These are phyloP conservation scores for Macroglossus sobrinus DNA, from an alignment of 2,113 vertebrate species.

Conservation along the genomic window DNA sequence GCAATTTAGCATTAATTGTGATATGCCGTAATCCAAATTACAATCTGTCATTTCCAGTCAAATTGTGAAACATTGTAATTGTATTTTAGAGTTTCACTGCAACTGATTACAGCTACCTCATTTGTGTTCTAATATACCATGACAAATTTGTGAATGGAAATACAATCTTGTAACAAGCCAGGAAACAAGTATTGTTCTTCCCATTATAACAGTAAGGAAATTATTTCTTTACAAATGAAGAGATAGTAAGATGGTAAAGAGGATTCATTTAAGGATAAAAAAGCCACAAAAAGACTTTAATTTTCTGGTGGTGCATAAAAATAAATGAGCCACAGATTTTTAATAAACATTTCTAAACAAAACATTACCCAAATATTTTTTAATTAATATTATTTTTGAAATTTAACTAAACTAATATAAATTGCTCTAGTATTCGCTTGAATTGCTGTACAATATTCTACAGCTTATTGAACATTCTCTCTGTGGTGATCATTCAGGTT, in stretches of 20 bases:
- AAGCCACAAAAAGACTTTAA: not conserved
- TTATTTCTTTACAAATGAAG: conserved; percentile 58
- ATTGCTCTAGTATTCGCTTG: not conserved
- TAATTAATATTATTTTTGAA: conserved; percentile 17
- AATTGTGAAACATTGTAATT: conserved; percentile 58
- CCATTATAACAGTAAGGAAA: conserved; percentile 46
- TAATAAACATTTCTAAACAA: not conserved
- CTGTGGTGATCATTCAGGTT: not conserved
- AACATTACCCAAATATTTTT: not conserved
- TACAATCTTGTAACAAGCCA: conserved; percentile 66
- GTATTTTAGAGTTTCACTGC: conserved; percentile 52
- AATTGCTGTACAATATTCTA: not conserved
- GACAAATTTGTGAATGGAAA: conserved; percentile 67
- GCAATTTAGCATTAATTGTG: conserved; percentile 72
- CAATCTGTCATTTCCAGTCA: conserved; percentile 68
- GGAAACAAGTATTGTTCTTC: conserved; percentile 66
- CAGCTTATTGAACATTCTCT: not conserved
- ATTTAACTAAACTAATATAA: not conserved
- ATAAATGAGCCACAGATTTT: not conserved
- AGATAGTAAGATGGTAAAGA: conserved; percentile 29
- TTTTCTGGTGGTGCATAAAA: conserved; percentile 43
- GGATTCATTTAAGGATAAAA: conserved; percentile 40
- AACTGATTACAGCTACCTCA: conserved; percentile 66
- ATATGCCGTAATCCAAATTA: conserved; percentile 62
- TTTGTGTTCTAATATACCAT: conserved; percentile 74